phyloP scores from a whole-genome alignment of 1,140 invertebrate genomes.

The Pseudomyrmex flavicornis region DNA sequence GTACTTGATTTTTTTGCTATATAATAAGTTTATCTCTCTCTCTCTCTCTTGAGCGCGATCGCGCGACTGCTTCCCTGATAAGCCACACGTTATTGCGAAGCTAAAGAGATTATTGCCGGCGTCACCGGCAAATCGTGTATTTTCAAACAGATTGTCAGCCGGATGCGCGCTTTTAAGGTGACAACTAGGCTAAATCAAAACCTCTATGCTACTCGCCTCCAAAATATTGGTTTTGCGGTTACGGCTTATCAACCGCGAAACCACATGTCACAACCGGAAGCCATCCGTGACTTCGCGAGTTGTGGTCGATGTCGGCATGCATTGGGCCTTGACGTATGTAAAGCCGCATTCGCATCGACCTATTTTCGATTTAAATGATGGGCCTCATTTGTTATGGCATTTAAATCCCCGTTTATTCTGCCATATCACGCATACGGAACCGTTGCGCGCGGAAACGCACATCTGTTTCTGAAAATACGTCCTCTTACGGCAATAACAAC shows the following conservation, averaged over 20 bases:
- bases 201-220: constrained; percentile 34
- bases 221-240: constrained; percentile 40
- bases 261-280: constrained; percentile 61
- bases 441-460: constrained; percentile 11
- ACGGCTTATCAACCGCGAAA: constrained; percentile 52
- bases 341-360: constrained; percentile 54
- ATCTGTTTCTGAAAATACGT: constrained; percentile 24
- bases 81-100: neutral
- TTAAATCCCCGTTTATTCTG: constrained; percentile 42
- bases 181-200: constrained; percentile 62
- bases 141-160: constrained; percentile 6
- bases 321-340: constrained; percentile 56
- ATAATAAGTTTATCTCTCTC: neutral
- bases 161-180: constrained; percentile 57
- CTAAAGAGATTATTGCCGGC: neutral
- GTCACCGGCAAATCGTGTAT: neutral
- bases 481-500: too few relatives aligned
- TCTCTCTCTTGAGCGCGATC: neutral
- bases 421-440: neutral
- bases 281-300: constrained; percentile 54
- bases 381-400: constrained; percentile 51
- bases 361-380: constrained; percentile 48
- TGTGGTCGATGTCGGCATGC: constrained; percentile 48
- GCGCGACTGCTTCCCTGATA: too few relatives aligned
- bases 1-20: neutral